Evolutionary conservation across 2,797 vertebrate species (phyloP).

Genomic region (Rhyacichthys aspro): DNA sequence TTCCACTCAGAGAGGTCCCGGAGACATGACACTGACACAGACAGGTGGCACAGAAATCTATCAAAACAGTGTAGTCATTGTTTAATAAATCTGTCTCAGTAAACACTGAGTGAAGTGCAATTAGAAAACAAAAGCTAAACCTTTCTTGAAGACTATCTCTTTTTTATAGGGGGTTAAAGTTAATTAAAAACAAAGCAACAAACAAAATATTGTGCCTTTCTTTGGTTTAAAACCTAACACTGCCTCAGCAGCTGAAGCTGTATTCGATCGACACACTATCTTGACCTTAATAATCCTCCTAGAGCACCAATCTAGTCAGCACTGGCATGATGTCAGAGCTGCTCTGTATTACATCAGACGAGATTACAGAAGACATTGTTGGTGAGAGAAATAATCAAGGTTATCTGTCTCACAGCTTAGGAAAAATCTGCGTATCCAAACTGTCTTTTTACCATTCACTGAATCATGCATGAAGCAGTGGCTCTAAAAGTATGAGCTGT

Average conservation of each 20-base stretch:
- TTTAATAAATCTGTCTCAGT: not conserved
- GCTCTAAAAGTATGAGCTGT: slow-evolving; percentile 22
- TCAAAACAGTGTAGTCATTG: not conserved
- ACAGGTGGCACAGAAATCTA: not conserved
- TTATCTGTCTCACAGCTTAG: slow-evolving; percentile 46
- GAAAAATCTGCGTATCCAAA: slow-evolving; percentile 40
- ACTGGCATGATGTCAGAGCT: slow-evolving; percentile 58
- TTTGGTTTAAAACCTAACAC: slow-evolving; percentile 19
- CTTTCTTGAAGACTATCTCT: not conserved
- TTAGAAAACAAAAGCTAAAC: not conserved
- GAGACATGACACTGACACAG: not conserved
- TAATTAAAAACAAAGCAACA: not conserved
- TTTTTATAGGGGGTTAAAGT: not conserved
- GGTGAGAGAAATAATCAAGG: slow-evolving; percentile 43
- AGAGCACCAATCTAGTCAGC: slow-evolving; percentile 69
- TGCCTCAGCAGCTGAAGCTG: slow-evolving; percentile 17
- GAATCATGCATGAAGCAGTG: slow-evolving; percentile 11
- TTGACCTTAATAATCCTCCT: slow-evolving; percentile 65
- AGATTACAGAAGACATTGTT: slow-evolving; percentile 54
- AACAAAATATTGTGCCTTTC: not conserved
- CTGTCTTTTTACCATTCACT: slow-evolving; percentile 11
- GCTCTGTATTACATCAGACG: slow-evolving; percentile 63
- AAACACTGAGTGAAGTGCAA: too few species aligned
- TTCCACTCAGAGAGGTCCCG: not conserved
- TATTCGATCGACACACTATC: slow-evolving; percentile 45